Conservation (phyloP, 1,140 invertebrate species). For the Pseudomyrmex gracilis region DNA sequence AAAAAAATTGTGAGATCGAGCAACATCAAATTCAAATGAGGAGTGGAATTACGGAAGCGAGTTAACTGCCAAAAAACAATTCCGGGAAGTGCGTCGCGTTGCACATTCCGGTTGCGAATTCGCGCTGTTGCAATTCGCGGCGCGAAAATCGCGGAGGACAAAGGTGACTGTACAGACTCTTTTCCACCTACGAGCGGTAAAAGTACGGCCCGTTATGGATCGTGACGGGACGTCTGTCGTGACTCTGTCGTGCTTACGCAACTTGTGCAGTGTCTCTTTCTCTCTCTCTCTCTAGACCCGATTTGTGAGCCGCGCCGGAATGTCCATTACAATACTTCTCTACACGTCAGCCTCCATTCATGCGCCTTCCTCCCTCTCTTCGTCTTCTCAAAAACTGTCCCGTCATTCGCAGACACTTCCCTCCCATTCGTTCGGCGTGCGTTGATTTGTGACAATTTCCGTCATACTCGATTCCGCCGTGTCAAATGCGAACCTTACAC, state of each 20-base stretch:
- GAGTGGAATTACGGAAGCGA: not conserved
- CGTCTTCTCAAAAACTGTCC: not conserved
- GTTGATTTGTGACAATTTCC: conserved; percentile 5
- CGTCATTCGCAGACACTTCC: conserved; percentile 47
- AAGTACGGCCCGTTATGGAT: conserved; percentile 44
- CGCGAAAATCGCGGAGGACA: not conserved
- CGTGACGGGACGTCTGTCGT: conserved; percentile 48
- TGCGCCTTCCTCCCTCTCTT: not conserved
- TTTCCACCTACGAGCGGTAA: conserved; percentile 40
- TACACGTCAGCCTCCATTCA: conserved; percentile 60
- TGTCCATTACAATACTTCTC: conserved; percentile 39
- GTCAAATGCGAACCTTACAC: conserved; percentile 18
- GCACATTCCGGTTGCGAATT: not conserved
- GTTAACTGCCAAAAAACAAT: not conserved
- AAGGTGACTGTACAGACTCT: conserved; percentile 31
- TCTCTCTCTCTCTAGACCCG: not conserved
- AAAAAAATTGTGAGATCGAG: no score
- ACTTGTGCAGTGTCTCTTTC: not conserved
- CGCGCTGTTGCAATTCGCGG: conserved; percentile 8
- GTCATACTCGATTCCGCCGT: conserved; percentile 23
- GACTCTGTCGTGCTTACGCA: conserved; percentile 52
- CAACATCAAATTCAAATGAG: no score
- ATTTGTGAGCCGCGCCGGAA: conserved; percentile 37
- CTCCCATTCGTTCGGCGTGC: conserved; percentile 45
- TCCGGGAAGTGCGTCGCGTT: not conserved